Evolutionary conservation across 2,888 invertebrate species (phyloP).

Genomic region (Macrophya annulata): DNA sequence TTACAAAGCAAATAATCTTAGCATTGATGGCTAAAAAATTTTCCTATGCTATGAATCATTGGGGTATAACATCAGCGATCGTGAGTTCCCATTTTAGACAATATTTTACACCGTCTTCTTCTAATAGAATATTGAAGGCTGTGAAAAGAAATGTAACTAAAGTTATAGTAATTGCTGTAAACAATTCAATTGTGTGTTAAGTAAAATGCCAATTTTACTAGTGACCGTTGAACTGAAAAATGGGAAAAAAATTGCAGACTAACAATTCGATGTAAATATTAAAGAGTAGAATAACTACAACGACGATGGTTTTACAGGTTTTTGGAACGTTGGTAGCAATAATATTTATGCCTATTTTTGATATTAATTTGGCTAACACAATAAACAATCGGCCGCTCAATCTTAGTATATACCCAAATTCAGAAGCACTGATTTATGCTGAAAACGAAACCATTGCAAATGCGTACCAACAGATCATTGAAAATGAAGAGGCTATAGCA

Average conservation of each 20-base stretch:
- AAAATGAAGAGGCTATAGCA: slow-evolving; percentile 63
- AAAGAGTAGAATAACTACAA: not conserved
- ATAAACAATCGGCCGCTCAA: slow-evolving; percentile 71
- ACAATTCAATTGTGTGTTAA: not conserved
- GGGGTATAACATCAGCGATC: slow-evolving; percentile 59
- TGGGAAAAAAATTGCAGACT: not conserved
- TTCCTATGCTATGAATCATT: slow-evolving; percentile 73
- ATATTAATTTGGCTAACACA: slow-evolving; percentile 65
- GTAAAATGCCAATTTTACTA: not conserved
- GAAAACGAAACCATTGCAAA: slow-evolving; percentile 61
- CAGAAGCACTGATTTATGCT: slow-evolving; percentile 71
- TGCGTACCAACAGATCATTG: slow-evolving; percentile 65
- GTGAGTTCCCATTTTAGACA: slow-evolving; percentile 27
- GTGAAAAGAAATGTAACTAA: not conserved
- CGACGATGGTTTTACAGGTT: slow-evolving; percentile 65
- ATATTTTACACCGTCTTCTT: not conserved
- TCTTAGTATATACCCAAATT: slow-evolving; percentile 72
- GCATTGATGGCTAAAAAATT: slow-evolving; percentile 76
- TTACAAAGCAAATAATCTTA: slow-evolving; percentile 72
- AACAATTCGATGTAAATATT: not conserved
- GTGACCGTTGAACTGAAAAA: not conserved
- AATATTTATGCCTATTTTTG: slow-evolving; percentile 72
- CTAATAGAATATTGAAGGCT: not conserved
- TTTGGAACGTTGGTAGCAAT: slow-evolving; percentile 72
- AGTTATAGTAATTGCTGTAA: not conserved